These are phyloP conservation scores for Paedocypris micromegethes DNA, from an alignment of 2,797 vertebrate genomes.

Conservation along the genomic window DNA sequence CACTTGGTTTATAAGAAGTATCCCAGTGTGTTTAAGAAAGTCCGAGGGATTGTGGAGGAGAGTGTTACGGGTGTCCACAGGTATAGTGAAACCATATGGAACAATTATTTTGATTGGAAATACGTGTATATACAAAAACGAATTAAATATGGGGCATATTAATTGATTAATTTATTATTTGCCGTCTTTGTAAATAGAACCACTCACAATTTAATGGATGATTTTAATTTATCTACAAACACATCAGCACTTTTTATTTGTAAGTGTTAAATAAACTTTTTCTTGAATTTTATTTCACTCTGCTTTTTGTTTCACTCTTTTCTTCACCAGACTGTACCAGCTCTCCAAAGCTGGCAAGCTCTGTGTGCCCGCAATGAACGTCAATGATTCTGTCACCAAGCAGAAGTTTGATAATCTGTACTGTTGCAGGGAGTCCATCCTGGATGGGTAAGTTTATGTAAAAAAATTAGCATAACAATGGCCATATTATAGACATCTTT, in stretches of 20 bases:
- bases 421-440: conserved; percentile 95
- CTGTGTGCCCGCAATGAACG: conserved; percentile 97
- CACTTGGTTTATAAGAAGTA: conserved; percentile 99
- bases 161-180: no score
- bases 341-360: conserved; percentile 96
- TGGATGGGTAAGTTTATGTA: conserved; percentile 81
- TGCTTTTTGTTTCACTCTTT: conserved; percentile 17
- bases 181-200: no score
- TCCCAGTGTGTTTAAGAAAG: conserved; percentile 93
- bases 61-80: conserved; percentile 98
- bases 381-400: conserved; percentile 97
- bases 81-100: conserved; percentile 55
- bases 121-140: no score
- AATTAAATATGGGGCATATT: no score
- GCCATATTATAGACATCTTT: conserved; percentile 3
- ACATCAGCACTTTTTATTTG: no score
- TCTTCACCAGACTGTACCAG: conserved; percentile 83
- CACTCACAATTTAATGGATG: no score
- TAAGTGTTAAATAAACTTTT: no score
- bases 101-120: no score
- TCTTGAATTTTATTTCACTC: no score
- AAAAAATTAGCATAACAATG: no score
- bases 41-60: conserved; percentile 95
- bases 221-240: no score
- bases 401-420: conserved; percentile 99